phyloP scores from a whole-genome alignment of 2,113 vertebrate genomes.

The Thermophis baileyi region DNA sequence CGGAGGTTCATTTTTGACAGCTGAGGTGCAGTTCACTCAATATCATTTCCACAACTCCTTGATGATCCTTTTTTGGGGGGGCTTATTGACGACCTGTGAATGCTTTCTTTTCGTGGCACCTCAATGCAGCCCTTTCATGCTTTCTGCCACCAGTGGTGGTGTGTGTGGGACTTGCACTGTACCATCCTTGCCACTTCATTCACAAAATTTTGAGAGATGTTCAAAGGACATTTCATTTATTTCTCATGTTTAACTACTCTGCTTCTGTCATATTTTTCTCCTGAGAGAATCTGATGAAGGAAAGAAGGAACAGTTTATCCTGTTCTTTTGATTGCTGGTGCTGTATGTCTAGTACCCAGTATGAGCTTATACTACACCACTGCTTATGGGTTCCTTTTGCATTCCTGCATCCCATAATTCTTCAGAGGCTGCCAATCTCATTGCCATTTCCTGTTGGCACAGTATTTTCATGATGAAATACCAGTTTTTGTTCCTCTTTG shows the following conservation, averaged over 20 bases:
- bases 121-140: neutral
- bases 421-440: neutral
- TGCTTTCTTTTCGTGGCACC: neutral
- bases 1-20: neutral
- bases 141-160: neutral
- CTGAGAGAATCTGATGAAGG: neutral
- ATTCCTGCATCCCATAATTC: neutral
- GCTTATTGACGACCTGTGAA: neutral
- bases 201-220: neutral
- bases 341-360: neutral
- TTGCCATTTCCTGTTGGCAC: conserved; percentile 19
- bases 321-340: neutral
- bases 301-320: neutral
- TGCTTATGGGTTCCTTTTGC: neutral
- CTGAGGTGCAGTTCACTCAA: too few relatives aligned
- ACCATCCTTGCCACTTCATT: neutral
- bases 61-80: neutral
- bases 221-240: neutral
- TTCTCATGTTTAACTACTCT: neutral
- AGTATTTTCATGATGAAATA: conserved; percentile 3
- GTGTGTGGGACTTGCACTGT: neutral
- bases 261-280: neutral
- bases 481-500: conserved; percentile 16
- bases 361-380: neutral
- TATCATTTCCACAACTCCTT: neutral